A percentile compares a stretch with the other conserved stretches of the same genome.
phyloP scores from a whole-genome alignment of 2,888 invertebrate genomes.

The Chalcosyrphus nemorum region DNA sequence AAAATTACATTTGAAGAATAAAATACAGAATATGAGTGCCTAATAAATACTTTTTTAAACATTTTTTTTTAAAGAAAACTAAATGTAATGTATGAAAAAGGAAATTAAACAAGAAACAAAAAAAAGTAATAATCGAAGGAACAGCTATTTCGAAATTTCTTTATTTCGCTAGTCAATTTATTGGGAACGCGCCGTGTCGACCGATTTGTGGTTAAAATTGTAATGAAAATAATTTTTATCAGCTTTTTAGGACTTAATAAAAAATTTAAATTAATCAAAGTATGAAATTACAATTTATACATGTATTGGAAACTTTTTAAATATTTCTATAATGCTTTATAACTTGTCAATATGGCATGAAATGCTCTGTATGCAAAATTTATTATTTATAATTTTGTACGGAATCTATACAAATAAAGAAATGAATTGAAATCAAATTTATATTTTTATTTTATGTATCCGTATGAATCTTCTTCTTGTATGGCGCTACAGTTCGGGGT shows the following conservation, averaged over 20 bases:
- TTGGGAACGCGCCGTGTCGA: conserved; percentile 37
- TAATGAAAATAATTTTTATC: conserved; percentile 38
- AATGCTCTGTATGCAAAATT: conserved; percentile 67
- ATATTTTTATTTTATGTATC: not conserved
- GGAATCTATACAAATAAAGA: conserved; percentile 66
- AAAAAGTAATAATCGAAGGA: not conserved
- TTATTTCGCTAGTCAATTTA: conserved; percentile 70
- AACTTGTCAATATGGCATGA: conserved; percentile 64
- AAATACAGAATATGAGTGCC: conserved; percentile 70
- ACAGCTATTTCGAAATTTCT: conserved; percentile 43
- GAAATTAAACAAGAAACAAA: conserved; percentile 2
- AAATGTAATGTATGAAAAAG: conserved; percentile 26
- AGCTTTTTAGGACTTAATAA: conserved; percentile 55
- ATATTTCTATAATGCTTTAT: conserved; percentile 62
- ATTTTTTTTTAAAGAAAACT: conserved; percentile 24
- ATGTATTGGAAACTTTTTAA: conserved; percentile 41
- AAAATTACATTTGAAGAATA: conserved; percentile 46
- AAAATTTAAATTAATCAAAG: conserved; percentile 25
- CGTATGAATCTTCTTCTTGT: too few relatives aligned
- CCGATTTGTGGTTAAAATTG: conserved; percentile 28
- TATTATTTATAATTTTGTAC: conserved; percentile 70
- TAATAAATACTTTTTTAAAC: conserved; percentile 63
- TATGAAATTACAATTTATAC: conserved; percentile 37
- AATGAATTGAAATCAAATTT: conserved; percentile 17
- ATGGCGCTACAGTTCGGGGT: too few relatives aligned